These are phyloP conservation scores for Platerodrilus igneus DNA, from an alignment of 2,888 invertebrate species.

Conservation along the genomic window DNA sequence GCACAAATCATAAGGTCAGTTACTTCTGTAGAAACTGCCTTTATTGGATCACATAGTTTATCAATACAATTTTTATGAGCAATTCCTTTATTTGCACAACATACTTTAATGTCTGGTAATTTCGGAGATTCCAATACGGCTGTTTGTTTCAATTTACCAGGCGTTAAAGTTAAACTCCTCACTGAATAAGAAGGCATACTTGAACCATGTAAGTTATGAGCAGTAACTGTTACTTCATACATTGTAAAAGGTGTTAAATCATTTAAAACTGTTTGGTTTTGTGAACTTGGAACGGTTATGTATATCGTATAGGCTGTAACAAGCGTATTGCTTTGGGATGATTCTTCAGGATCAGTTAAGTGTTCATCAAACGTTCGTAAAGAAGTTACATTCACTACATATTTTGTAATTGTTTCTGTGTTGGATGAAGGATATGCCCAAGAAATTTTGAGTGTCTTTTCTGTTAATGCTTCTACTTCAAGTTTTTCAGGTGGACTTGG, in stretches of 20 bases:
- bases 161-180: constrained; percentile 67
- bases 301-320: constrained; percentile 46
- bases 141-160: constrained; percentile 58
- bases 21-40: constrained; percentile 51
- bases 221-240: constrained; percentile 74
- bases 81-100: constrained; percentile 69
- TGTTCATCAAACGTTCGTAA: constrained; percentile 64
- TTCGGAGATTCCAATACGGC: constrained; percentile 59
- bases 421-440: constrained; percentile 67
- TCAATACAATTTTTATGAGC: constrained; percentile 70
- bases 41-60: constrained; percentile 73
- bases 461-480: constrained; percentile 67
- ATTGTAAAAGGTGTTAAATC: constrained; percentile 72
- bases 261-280: constrained; percentile 56
- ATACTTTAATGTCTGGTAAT: constrained; percentile 66
- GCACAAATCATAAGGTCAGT: constrained; percentile 87
- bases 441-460: constrained; percentile 65
- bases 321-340: constrained; percentile 11
- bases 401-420: constrained; percentile 61
- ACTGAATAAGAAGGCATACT: constrained; percentile 72
- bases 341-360: constrained; percentile 50
- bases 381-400: constrained; percentile 67
- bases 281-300: constrained; percentile 56
- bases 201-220: constrained; percentile 68
- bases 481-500: constrained; percentile 72